phyloP scores from a whole-genome alignment of 1,140 invertebrate genomes.

The Drosophila equinoxialis region DNA sequence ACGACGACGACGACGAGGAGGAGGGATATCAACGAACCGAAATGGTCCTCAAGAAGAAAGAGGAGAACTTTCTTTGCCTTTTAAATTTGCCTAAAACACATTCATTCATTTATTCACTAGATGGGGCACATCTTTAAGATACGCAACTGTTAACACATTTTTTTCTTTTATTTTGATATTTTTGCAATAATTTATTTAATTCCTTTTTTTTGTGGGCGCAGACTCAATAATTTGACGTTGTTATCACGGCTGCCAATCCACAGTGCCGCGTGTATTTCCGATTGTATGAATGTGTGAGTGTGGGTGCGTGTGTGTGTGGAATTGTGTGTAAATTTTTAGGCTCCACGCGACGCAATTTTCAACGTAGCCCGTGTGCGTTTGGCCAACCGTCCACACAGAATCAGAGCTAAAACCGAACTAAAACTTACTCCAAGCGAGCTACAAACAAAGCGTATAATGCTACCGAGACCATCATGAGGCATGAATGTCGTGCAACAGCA shows the following conservation, averaged over 20 bases:
- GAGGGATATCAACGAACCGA: constrained; percentile 6
- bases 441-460: constrained; percentile 28
- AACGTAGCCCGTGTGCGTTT: constrained; percentile 35
- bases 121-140: constrained; percentile 41
- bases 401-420: constrained; percentile 80
- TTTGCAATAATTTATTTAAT: not conserved
- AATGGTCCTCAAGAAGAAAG: not conserved
- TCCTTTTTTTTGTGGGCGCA: constrained; percentile 65
- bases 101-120: not conserved
- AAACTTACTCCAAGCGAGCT: constrained; percentile 53
- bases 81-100: constrained; percentile 2
- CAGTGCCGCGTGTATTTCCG: constrained; percentile 27
- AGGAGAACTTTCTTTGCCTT: not conserved
- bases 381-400: constrained; percentile 69
- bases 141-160: constrained; percentile 34
- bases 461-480: constrained; percentile 30
- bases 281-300: constrained; percentile 5
- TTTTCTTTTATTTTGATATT: not conserved
- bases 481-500: constrained; percentile 24
- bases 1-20: not conserved
- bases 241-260: constrained; percentile 59
- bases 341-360: constrained; percentile 59
- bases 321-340: constrained; percentile 43
- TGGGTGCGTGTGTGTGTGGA: constrained; percentile 30
- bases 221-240: constrained; percentile 78